phyloP scores from a whole-genome alignment of 2,797 vertebrate genomes.

The Tenualosa thibaudeaui region DNA sequence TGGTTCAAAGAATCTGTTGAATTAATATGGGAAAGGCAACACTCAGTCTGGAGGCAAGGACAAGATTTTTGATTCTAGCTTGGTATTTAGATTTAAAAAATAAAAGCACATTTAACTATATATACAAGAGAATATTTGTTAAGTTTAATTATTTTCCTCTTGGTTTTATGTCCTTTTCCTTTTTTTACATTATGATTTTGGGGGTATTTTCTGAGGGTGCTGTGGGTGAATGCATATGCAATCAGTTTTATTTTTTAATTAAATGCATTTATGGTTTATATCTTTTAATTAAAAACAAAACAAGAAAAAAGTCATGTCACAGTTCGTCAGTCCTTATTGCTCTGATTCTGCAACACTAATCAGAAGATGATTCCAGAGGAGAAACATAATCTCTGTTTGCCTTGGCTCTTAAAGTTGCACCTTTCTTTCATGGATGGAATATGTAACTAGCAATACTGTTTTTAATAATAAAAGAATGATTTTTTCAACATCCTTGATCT shows the following conservation, averaged over 20 bases:
- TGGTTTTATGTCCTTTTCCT: constrained; percentile 68
- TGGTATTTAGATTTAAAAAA: constrained; percentile 58
- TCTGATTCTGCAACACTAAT: constrained; percentile 67
- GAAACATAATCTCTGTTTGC: constrained; percentile 71
- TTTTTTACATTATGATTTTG: constrained; percentile 72
- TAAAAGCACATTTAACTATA: constrained; percentile 81
- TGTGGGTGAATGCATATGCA: constrained; percentile 80
- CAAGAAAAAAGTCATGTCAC: constrained; percentile 52
- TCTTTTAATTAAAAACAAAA: constrained; percentile 72
- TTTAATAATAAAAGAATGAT: constrained; percentile 78
- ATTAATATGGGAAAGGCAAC: constrained; percentile 52
- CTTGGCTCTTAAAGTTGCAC: constrained; percentile 79
- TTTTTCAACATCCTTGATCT: constrained; percentile 58
- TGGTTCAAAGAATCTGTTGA: constrained; percentile 44
- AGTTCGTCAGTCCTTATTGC: constrained; percentile 62
- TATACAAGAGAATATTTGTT: constrained; percentile 80
- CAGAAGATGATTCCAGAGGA: constrained; percentile 63
- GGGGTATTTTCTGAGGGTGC: constrained; percentile 66
- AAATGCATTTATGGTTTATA: constrained; percentile 69
- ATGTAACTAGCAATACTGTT: constrained; percentile 83
- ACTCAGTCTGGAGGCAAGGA: constrained; percentile 56
- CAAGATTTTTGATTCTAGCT: constrained; percentile 59
- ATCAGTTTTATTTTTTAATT: constrained; percentile 75
- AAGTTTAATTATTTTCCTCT: constrained; percentile 66
- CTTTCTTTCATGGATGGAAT: constrained; percentile 77